Evolutionary conservation across 2,113 vertebrate species (phyloP), one percentile per base, ranked within the genome.

Genomic region (Lipophrys pholis): DNA sequence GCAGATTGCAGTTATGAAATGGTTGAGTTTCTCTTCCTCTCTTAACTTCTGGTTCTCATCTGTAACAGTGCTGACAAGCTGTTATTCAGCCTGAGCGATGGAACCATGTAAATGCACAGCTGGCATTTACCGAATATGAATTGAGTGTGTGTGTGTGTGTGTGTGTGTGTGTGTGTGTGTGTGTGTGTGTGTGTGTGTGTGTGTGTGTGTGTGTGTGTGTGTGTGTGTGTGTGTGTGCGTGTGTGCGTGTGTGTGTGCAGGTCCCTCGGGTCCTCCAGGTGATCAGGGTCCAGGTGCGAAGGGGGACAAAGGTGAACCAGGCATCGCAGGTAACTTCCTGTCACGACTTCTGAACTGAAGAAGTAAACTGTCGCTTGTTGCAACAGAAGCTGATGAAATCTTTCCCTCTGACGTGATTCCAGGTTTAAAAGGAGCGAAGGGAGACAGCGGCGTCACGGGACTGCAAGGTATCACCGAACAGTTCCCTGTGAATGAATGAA

Each of bases 301-400:
- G n/a, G 90, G 90, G 72, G 73, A 78, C 1, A 82, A 54, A 67
- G 90, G 90, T 10, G 73, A 69, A 0, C 39, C 58, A 0, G 90
- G 87, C 2, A 0, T 0, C 1, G 0, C 10, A 76, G 85, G 87
- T 86, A 57, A 30, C 21, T 2, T 30, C 21, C 4, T 4, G 21
- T 30, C 21, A 30, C 21, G 21, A 30, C 21, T 30, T 30, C 21
- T 30, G n/a, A n/a, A n/a, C n/a, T n/a, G n/a, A n/a, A n/a, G n/a
- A n/a, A n/a, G n/a, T n/a, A n/a, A n/a, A n/a, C n/a, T n/a, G n/a
- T n/a, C n/a, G n/a, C n/a, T 30, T 30, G 21, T 30, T 30, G 21
- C 21, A 2, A 30, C 4, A 4, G 21, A 2, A 30, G 4, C 21
- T 30, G 21, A 30, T 30, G 21, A 30, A 30, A 30, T 14, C 6